Evolutionary conservation across 2,797 vertebrate species (phyloP).

Genomic region (Buceros bicornis): DNA sequence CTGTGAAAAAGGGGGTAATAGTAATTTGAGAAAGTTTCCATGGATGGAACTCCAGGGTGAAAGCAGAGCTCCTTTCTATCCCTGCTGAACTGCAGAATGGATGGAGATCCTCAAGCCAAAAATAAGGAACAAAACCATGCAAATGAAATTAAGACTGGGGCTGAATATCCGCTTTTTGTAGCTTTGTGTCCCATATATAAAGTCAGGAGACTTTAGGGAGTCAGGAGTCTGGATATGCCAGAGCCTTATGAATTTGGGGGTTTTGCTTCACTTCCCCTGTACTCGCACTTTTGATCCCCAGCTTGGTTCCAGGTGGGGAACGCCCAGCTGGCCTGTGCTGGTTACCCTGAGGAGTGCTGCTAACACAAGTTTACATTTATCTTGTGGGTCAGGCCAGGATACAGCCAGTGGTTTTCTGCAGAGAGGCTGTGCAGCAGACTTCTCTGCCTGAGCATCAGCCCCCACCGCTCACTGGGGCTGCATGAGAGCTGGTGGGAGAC

Average conservation of each 20-base stretch:
- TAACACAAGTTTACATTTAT: not conserved
- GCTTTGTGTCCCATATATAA: not conserved
- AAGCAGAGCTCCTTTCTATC: not conserved
- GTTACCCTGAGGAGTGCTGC: not conserved
- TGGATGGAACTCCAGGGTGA: not conserved
- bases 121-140: not conserved
- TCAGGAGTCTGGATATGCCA: not conserved
- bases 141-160: not conserved
- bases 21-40: not conserved
- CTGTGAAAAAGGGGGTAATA: not conserved
- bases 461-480: accelerated
- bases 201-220: not conserved
- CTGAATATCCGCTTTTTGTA: not conserved
- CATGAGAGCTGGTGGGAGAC: not conserved
- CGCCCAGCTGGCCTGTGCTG: not conserved
- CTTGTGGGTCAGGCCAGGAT: not conserved
- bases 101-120: not conserved
- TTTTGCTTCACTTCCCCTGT: not conserved
- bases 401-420: not conserved
- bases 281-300: not conserved
- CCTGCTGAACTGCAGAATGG: not conserved
- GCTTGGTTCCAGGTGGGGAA: not conserved
- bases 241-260: not conserved
- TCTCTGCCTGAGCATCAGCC: not conserved
- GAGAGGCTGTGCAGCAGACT: not conserved